phyloP scores from a whole-genome alignment of 2,113 vertebrate species.

The Gymnogyps californianus region DNA sequence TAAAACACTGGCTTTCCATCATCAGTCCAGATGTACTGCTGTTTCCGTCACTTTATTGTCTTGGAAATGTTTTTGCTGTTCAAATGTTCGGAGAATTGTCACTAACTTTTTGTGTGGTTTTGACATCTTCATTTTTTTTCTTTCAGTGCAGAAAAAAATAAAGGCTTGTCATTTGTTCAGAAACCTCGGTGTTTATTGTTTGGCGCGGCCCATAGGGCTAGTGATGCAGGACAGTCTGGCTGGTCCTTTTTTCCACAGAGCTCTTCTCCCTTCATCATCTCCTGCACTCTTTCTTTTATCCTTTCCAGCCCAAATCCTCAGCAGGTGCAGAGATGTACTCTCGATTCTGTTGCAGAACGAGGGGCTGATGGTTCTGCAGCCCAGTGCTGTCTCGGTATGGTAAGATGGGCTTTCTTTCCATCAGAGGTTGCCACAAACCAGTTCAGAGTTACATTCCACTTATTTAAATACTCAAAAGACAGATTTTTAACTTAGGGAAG shows the following conservation, averaged over 20 bases:
- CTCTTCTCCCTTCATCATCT: background rate
- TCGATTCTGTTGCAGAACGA: fast-evolving
- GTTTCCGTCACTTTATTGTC: background rate
- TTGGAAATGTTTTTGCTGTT: background rate
- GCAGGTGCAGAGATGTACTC: background rate
- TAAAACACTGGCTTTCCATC: background rate
- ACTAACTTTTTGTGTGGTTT: background rate
- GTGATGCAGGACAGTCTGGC: background rate
- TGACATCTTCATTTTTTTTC: background rate
- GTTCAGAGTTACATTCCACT: background rate
- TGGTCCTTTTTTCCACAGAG: background rate
- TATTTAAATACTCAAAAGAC: background rate
- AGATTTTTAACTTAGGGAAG: background rate
- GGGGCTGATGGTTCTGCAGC: background rate
- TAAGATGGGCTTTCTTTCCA: background rate
- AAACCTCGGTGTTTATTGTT: background rate
- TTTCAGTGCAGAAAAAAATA: background rate
- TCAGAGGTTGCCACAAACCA: background rate
- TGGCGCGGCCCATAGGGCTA: fast-evolving
- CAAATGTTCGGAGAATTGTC: background rate
- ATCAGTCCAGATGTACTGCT: background rate
- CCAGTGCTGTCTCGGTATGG: background rate
- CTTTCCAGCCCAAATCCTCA: background rate
- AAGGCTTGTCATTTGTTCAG: background rate
- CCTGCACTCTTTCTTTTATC: background rate